These are phyloP conservation scores for Leptosomus discolor DNA, from an alignment of 2,113 vertebrate species.

Conservation along the genomic window DNA sequence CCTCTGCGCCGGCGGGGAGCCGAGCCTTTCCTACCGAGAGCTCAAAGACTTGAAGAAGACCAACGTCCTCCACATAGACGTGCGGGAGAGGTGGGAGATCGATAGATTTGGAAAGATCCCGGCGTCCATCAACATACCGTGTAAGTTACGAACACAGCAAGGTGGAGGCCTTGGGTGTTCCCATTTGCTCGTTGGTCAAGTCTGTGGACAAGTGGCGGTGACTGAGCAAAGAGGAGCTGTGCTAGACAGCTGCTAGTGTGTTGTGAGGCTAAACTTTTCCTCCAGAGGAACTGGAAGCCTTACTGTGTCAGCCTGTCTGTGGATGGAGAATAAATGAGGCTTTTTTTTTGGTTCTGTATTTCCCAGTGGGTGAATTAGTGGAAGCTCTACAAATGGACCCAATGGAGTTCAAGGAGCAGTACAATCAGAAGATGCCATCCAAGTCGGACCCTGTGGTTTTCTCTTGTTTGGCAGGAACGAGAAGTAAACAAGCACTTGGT, in stretches of 20 bases:
- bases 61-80: slow-evolving; percentile 80
- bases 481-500: slow-evolving; percentile 83
- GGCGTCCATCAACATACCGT: slow-evolving; percentile 83
- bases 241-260: background rate
- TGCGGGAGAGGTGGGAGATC: slow-evolving; percentile 90
- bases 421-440: slow-evolving; percentile 81
- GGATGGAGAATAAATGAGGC: background rate
- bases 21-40: slow-evolving; percentile 79
- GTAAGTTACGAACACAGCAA: slow-evolving; percentile 69
- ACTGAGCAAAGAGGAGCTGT: background rate
- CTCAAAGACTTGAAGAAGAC: slow-evolving; percentile 81
- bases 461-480: slow-evolving; percentile 85
- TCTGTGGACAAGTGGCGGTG: background rate
- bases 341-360: background rate
- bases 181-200: too few species aligned
- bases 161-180: accelerated
- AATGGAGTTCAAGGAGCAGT: slow-evolving; percentile 82
- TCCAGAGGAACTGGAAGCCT: background rate
- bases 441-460: slow-evolving; percentile 84
- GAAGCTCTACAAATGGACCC: slow-evolving; percentile 84
- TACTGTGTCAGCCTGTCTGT: background rate
- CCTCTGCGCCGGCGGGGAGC: slow-evolving; percentile 60
- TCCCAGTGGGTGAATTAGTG: slow-evolving; percentile 83
- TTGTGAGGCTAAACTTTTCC: background rate
- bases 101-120: slow-evolving; percentile 84